Evolutionary conservation across 2,888 invertebrate genomes (phyloP), one percentile per base, ranked within the genome.

Genomic region (Nemurella pictetii): DNA sequence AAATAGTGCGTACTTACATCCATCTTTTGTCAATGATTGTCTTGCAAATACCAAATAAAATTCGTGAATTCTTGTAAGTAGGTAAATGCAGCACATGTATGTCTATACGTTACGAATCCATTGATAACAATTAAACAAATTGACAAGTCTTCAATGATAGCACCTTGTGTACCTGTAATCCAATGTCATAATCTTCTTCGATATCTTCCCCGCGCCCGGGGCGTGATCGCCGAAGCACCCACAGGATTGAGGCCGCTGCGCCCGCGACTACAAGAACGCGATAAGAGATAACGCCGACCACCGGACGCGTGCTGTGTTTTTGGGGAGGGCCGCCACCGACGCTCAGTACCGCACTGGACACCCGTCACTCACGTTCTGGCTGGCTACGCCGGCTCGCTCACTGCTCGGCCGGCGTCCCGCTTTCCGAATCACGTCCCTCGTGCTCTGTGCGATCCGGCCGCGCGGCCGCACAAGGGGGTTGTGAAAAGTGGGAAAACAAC

Each of bases 191-290:
- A 72, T 82, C 82, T 30, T 80, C 84, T 78, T 78, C 84, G 36
- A 25, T 26, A 20, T 74, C 85, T 27, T 77, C 85, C 85, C 85
- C 74, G 73, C 83, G 83, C 35, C 83, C 26, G 72, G 85, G 85
- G 85, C 85, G 85, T 35, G 80, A 83, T 74, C 80, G 55, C 25
- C 73, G 32, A 32, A 85, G 32, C 25, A 83, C 85, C 85, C 80
- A 85, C 85, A 85, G 85, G 83, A 78, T 85, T 78, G 55, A 3
- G 55, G 55, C 55, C 55, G 55, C n/a, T n/a, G 3, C 9, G 5
- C 55, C 20, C 55, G 55, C 55, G 9, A 55, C n/a, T n/a, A n/a
- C n/a, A n/a, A n/a, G n/a, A n/a, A n/a, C n/a, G n/a, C n/a, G 55
- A 55, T 7, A 55, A 2, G 15, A 55, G 55, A 12, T 55, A 55